Conservation (phyloP, 1,140 invertebrate genomes). For the Aphelenchoides fujianensis region DNA sequence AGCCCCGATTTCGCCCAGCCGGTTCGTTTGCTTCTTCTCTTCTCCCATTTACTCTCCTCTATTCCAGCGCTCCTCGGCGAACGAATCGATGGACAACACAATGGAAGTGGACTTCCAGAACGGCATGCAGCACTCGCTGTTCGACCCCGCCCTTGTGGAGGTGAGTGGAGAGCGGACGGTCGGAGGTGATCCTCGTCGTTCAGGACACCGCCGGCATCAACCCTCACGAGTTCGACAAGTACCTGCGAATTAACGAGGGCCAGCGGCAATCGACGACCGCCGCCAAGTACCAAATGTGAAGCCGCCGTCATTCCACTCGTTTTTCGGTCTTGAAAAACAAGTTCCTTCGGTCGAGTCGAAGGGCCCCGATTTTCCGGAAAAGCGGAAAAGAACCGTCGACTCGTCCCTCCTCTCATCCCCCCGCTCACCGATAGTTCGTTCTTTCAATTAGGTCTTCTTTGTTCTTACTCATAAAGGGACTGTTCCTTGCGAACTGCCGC, state of each 20-base stretch:
- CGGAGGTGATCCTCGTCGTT: neutral
- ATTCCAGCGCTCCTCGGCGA: slow-evolving; percentile 9
- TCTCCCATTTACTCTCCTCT: neutral
- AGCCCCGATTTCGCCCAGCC: neutral
- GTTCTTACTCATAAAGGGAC: too few species aligned
- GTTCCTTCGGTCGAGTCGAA: too few species aligned
- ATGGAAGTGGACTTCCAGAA: slow-evolving; percentile 26
- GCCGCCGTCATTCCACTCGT: neutral
- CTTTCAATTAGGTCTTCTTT: too few species aligned
- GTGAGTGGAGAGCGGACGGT: neutral
- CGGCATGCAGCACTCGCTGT: neutral
- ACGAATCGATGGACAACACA: slow-evolving; percentile 17
- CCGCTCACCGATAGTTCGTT: too few species aligned
- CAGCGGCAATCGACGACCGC: neutral
- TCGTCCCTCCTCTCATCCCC: too few species aligned
- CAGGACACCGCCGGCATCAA: slow-evolving; percentile 19
- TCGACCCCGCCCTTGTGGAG: slow-evolving; percentile 27
- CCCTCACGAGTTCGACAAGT: slow-evolving; percentile 26
- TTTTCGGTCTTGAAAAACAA: slow-evolving; percentile 1
- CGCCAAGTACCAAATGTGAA: neutral
- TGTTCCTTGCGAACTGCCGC: too few species aligned
- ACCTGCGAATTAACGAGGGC: slow-evolving; percentile 14
- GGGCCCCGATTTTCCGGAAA: too few species aligned
- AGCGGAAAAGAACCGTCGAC: too few species aligned
- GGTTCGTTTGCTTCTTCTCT: neutral